These are phyloP conservation scores for Mastigias papua DNA, from an alignment of 30 jellyfish, hydroid and myxozoan genomes.

Conservation along the genomic window DNA sequence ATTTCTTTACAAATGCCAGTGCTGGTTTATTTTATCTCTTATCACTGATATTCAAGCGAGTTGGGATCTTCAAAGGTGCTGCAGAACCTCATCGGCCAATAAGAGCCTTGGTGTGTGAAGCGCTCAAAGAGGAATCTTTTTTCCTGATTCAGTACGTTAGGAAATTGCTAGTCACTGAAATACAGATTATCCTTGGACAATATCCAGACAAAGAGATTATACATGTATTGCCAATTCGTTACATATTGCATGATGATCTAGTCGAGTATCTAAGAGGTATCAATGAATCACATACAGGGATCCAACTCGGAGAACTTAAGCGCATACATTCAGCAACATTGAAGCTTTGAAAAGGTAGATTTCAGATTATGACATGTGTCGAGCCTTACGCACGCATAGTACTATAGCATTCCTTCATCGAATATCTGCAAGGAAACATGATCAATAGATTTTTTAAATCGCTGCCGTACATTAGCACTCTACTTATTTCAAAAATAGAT, in stretches of 20 bases:
- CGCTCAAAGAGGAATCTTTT: not conserved
- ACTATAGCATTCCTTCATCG: too few relatives aligned
- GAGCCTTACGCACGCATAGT: too few relatives aligned
- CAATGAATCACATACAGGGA: constrained; percentile 15
- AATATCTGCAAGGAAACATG: too few relatives aligned
- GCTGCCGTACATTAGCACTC: too few relatives aligned
- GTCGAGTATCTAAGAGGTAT: not conserved
- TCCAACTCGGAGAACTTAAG: not conserved
- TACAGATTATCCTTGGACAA: not conserved
- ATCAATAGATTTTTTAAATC: too few relatives aligned
- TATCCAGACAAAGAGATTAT: not conserved
- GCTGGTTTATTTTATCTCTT: constrained; percentile 53
- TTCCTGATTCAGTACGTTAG: not conserved
- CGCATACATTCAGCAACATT: too few relatives aligned
- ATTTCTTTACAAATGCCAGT: constrained; percentile 51
- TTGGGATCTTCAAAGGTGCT: constrained; percentile 5
- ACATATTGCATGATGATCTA: constrained; percentile 12
- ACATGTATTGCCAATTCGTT: constrained; percentile 24
- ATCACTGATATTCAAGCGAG: constrained; percentile 22
- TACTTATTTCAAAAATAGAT: too few relatives aligned
- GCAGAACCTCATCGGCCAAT: not conserved
- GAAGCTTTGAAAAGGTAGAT: too few relatives aligned
- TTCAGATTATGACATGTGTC: too few relatives aligned
- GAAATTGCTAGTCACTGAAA: not conserved
- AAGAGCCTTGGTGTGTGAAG: constrained; percentile 39